These are phyloP conservation scores for Gymnobelideus leadbeateri DNA, from an alignment of 2,113 vertebrate genomes.

Conservation along the genomic window DNA sequence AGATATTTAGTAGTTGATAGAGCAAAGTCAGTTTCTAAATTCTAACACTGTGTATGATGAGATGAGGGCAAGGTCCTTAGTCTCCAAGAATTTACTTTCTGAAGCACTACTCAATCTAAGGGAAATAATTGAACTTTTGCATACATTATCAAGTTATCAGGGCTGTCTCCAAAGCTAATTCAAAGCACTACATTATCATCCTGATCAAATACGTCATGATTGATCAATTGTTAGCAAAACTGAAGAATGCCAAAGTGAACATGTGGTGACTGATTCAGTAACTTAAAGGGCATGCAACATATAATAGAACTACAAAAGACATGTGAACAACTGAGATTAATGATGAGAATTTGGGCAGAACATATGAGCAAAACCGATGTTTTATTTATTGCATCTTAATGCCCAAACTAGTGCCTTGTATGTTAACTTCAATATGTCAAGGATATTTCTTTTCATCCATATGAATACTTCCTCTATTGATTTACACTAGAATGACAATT, in stretches of 20 bases:
- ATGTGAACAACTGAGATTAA: background rate
- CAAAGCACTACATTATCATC: background rate
- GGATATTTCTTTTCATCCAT: background rate
- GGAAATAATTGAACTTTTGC: background rate
- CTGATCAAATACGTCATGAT: background rate
- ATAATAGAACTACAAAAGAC: background rate
- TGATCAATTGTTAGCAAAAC: background rate
- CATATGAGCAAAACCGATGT: background rate
- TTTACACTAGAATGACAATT: too few species aligned
- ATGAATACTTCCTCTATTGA: background rate
- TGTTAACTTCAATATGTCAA: background rate
- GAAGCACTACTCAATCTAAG: background rate
- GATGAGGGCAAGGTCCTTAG: background rate
- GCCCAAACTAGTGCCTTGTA: background rate
- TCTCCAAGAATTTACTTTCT: background rate
- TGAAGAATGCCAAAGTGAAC: background rate
- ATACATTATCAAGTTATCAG: background rate
- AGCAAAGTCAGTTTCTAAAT: background rate
- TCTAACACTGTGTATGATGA: background rate
- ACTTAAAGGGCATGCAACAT: background rate
- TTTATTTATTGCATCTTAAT: background rate
- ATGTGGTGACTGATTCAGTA: background rate
- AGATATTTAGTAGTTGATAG: background rate
- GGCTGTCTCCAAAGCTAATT: background rate
- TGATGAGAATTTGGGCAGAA: background rate